Evolutionary conservation across 2,888 invertebrate genomes (phyloP), one percentile per base, ranked within the genome.

Genomic region (Ernsta delagoae): DNA sequence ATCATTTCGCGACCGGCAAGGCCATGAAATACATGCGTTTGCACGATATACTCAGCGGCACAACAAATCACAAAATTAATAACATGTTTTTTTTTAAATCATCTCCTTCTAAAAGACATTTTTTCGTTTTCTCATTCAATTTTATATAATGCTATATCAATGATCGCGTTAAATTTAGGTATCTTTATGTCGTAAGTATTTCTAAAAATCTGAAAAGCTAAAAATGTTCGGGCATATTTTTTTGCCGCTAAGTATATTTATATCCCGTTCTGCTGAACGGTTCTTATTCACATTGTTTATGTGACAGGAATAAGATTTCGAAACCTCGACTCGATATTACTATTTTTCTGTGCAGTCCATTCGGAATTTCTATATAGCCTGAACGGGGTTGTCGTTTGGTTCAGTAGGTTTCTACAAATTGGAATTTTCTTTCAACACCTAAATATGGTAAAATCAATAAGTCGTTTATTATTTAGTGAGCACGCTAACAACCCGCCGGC

Each of bases 1-100:
- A 70, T 78, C 74, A 76, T 77, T 56, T 64, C 70, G 61, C 71
- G 68, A 65, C 34, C 48, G 48, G 48, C 65, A 65, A 48, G 57
- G 59, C 57, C 48, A 65, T 65, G 48, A 65, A 65, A 65, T 59
- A 65, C 65, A 65, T 65, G 48, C 65, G 65, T 65, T 65, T 16
- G 57, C 36, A 59, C 59, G 50, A 59, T 59, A 65, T 65, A 39
- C 5, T 39, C 39, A 39, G 39, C 39, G 39, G 39, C 39, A 5
- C 5, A 39, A 39, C 5, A 39, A 39, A 39, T 39, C 24, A 24
- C 3, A 24, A 24, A 24, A 24, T 24, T 24, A 3, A 24, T 24
- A 24, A 24, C 24, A 24, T 1, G 24, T 24, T 24, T 24, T 24
- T 24, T 24, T 24, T 24, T 24, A 24, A 24, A 1, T 24, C 1